Evolutionary conservation across 2,113 vertebrate species (phyloP), one percentile per base, ranked within the genome.

Genomic region (Casuarius casuarius): DNA sequence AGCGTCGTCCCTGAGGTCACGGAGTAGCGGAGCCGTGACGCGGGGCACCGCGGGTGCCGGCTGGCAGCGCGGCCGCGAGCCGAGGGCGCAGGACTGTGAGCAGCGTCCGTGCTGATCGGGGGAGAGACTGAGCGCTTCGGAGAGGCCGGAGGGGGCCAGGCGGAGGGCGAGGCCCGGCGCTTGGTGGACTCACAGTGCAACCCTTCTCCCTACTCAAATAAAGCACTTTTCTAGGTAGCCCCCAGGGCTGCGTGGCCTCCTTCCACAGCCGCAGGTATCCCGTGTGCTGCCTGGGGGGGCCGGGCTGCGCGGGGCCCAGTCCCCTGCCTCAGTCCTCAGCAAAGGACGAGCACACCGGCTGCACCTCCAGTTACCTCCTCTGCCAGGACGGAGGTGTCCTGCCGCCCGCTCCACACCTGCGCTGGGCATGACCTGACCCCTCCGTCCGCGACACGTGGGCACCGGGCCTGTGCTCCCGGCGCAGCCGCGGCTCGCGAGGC

Each of bases 1-100:
- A 98, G 98, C 33, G 98, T 99, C 25, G 98, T 98, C 59, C 99
- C 99, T 0, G 99, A 99, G 90, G 95, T 87, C 87, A 98, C 99
- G 1, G 99, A 99, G 96, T 99, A 97, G 95, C 4, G 1, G n/a
- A 31, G 58, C 49, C 14, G 44, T 11, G 0, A 2, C 0, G 1
- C 29, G 23, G 63, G 31, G 19, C 1, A 4, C 52, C 28, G 33
- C 0, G 4, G 18, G 26, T 1, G 9, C 46, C 21, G 59, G 29
- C 66, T 22, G 40, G 25, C 3, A 0, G 40, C 3, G 48, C 81
- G 65, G 42, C 93, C 12, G 0, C 1, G 86, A 33, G 87, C 76
- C 0, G 5, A 70, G 76, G 80, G 72, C 23, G 1, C 22, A 16
- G 84, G 83, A 86, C 82, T 17, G 77, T 19, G 19, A 85, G 58